phyloP scores from a whole-genome alignment of 2,797 vertebrate species.

The Epinephelus awoara region DNA sequence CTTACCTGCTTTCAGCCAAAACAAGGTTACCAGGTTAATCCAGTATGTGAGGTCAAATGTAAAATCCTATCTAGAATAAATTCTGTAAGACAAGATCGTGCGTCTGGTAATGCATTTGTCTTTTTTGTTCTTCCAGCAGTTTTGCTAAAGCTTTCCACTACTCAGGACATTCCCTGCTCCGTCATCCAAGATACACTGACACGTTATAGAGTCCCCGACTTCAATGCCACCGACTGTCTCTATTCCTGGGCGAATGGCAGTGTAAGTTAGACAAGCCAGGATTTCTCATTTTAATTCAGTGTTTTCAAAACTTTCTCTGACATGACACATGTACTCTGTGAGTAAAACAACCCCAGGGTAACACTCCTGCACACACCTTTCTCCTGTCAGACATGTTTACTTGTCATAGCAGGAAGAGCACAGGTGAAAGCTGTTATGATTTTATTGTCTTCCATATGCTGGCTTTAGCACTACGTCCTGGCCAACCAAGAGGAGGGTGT shows the following conservation, averaged over 20 bases:
- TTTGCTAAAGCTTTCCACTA: too few species aligned
- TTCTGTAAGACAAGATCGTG: too few species aligned
- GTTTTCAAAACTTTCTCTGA: background rate
- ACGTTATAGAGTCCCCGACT: background rate
- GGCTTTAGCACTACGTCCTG: rapidly evolving
- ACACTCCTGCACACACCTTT: too few species aligned
- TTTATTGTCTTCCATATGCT: background rate
- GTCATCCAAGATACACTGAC: rapidly evolving
- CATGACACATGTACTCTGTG: background rate
- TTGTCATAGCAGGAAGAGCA: too few species aligned
- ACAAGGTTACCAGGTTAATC: too few species aligned
- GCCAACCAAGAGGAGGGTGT: rapidly evolving
- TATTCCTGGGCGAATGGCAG: rapidly evolving
- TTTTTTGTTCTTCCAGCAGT: too few species aligned
- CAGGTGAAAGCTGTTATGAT: background rate
- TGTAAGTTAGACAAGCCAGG: slow-evolving; percentile 23
- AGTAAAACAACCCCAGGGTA: background rate
- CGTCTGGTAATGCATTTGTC: too few species aligned
- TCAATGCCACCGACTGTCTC: rapidly evolving
- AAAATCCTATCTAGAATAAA: too few species aligned
- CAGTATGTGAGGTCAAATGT: too few species aligned
- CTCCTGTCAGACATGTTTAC: too few species aligned
- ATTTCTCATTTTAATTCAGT: too few species aligned
- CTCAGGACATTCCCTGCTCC: rapidly evolving
- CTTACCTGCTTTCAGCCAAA: too few species aligned